Conservation (phyloP, 2,888 invertebrate species). For the Thymelicus acteon region DNA sequence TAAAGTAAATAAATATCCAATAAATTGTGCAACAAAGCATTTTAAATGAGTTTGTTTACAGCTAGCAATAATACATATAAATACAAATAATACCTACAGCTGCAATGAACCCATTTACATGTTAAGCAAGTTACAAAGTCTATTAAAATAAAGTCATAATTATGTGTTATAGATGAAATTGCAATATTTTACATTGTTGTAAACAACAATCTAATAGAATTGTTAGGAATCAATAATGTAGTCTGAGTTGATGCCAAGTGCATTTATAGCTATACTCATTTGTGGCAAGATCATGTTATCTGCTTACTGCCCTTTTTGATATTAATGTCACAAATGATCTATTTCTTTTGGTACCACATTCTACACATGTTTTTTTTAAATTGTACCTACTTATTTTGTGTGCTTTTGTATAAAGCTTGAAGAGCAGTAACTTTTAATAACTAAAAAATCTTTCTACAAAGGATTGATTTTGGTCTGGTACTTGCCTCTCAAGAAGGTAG, state of each 20-base stretch:
- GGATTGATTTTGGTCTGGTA: no score
- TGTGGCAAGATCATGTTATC: neutral
- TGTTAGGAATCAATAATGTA: neutral
- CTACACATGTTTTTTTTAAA: no score
- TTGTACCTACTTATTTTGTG: neutral
- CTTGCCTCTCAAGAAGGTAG: no score
- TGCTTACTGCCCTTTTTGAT: neutral
- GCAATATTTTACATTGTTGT: neutral
- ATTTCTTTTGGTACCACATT: neutral
- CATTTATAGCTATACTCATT: neutral
- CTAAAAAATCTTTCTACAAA: no score
- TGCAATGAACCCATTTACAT: conserved; percentile 32
- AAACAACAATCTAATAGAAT: neutral
- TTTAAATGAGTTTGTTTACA: conserved; percentile 23
- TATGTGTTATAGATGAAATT: neutral
- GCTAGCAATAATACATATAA: conserved; percentile 15
- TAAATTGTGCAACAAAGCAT: conserved; percentile 28
- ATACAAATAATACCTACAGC: conserved; percentile 6
- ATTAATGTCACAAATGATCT: neutral
- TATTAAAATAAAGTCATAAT: conserved; percentile 10
- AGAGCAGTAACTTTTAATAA: no score
- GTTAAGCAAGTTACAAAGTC: conserved; percentile 25
- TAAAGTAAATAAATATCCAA: conserved; percentile 10
- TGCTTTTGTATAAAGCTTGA: no score
- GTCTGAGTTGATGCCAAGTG: no score